Conservation (phyloP, 2,888 invertebrate genomes). For the Stenolophus ochropezus region DNA sequence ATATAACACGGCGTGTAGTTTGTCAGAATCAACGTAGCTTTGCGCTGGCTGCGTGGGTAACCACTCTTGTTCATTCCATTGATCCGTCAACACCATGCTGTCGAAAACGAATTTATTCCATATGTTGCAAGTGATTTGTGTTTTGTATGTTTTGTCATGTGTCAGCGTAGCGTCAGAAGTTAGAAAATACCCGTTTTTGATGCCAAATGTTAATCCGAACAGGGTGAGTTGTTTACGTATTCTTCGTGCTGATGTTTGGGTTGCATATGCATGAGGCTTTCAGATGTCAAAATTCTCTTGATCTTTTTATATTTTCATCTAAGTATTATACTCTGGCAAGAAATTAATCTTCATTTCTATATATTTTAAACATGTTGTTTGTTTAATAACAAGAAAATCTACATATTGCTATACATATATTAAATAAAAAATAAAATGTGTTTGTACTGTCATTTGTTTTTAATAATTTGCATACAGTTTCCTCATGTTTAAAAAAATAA, state of each 20-base stretch:
- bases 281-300: neutral
- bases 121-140: constrained; percentile 30
- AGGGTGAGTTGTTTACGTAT: constrained; percentile 79
- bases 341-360: no score
- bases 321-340: no score
- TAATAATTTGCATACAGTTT: no score
- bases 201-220: constrained; percentile 89
- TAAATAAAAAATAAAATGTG: no score
- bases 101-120: constrained; percentile 27
- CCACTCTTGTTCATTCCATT: constrained; percentile 1
- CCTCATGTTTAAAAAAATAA: no score
- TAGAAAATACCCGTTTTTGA: constrained; percentile 82
- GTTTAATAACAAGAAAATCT: no score
- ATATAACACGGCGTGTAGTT: neutral
- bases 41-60: neutral
- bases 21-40: constrained; percentile 1
- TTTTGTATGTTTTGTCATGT: constrained; percentile 26
- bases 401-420: no score
- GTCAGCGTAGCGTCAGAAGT: constrained; percentile 65
- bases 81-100: constrained; percentile 27
- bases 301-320: no score
- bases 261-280: neutral
- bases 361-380: no score
- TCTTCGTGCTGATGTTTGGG: constrained; percentile 41
- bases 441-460: no score